These are phyloP conservation scores for Ceratina calcarata DNA, from an alignment of 1,140 invertebrate species.

Conservation along the genomic window DNA sequence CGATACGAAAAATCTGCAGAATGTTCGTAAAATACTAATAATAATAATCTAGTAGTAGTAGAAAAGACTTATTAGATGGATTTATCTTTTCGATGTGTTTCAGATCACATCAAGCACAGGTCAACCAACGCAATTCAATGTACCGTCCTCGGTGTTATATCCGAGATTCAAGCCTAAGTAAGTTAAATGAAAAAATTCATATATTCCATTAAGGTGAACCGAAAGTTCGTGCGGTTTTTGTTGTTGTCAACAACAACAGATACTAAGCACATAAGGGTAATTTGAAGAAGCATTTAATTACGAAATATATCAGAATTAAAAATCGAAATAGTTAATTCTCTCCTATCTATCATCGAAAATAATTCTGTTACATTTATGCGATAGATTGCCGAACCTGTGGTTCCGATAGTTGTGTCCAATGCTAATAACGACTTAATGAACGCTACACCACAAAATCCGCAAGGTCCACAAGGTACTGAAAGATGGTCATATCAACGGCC, in stretches of 20 bases:
- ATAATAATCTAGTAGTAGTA: too few species aligned
- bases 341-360: not conserved
- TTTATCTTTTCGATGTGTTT: not conserved
- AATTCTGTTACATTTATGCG: not conserved
- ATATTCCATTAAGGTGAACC: not conserved
- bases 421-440: conserved; percentile 58
- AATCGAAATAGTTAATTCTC: not conserved
- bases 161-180: conserved; percentile 34
- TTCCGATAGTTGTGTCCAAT: conserved; percentile 33
- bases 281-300: too few species aligned
- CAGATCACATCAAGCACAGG: conserved; percentile 43
- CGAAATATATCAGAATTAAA: not conserved
- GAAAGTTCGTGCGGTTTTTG: too few species aligned
- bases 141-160: not conserved
- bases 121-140: conserved; percentile 27
- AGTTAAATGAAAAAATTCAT: conserved; percentile 1
- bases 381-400: conserved; percentile 44
- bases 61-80: not conserved
- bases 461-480: conserved; percentile 50
- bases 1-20: not conserved
- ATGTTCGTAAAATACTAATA: not conserved
- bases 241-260: conserved; percentile 5
- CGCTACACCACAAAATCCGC: conserved; percentile 30
- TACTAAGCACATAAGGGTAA: conserved; percentile 17
- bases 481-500: conserved; percentile 52